These are phyloP conservation scores for Drosophila seguyi DNA, from an alignment of 1,140 invertebrate species.

Conservation along the genomic window DNA sequence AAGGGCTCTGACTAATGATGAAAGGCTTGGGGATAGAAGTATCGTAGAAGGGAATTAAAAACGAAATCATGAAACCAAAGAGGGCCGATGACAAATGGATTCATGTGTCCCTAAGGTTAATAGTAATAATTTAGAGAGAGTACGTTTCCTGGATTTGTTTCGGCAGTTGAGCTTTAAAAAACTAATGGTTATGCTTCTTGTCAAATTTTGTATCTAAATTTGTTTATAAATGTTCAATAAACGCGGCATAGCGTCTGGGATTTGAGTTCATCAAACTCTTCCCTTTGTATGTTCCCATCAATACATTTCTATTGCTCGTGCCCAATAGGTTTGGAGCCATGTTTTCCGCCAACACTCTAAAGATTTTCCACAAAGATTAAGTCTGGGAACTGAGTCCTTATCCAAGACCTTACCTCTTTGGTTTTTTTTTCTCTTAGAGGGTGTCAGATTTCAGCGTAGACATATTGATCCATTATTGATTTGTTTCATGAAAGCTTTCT, in stretches of 20 bases:
- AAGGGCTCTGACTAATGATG: slow-evolving; percentile 3
- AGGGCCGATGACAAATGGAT: not conserved
- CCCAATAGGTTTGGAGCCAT: not conserved
- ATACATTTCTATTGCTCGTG: not conserved
- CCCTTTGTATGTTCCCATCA: not conserved
- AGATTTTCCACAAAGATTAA: not conserved
- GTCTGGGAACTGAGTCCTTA: not conserved
- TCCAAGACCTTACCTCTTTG: not conserved
- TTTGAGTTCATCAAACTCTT: slow-evolving; percentile 4
- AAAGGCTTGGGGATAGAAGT: slow-evolving; percentile 1
- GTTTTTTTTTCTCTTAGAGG: not conserved
- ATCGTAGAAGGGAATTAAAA: not conserved
- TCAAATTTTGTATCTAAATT: no score
- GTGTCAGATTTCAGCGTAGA: slow-evolving; percentile 1
- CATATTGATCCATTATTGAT: slow-evolving; percentile 11
- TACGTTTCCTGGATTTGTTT: not conserved
- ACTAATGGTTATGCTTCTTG: not conserved
- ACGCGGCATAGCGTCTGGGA: not conserved
- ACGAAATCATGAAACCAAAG: no score
- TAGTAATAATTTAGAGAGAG: no score
- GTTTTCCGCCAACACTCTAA: not conserved
- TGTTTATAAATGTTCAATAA: not conserved
- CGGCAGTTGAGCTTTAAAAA: not conserved
- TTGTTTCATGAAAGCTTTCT: not conserved
- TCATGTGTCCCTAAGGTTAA: not conserved